Evolutionary conservation across 2,888 invertebrate species (phyloP).

Genomic region (Drosophila picticornis): DNA sequence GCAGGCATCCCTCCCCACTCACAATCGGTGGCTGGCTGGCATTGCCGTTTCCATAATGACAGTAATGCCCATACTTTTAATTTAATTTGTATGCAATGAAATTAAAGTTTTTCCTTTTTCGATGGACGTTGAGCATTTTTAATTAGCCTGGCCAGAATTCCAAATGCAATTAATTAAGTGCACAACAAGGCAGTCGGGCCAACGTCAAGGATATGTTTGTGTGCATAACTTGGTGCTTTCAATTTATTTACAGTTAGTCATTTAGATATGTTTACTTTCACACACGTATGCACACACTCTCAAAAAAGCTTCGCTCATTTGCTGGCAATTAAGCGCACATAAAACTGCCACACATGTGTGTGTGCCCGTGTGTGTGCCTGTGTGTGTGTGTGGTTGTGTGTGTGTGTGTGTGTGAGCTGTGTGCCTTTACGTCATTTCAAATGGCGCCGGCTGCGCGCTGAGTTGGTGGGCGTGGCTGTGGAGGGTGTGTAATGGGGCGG

Average conservation of each 20-base stretch:
- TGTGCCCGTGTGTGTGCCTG: not conserved
- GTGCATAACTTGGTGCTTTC: conserved; percentile 40
- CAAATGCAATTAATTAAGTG: conserved; percentile 74
- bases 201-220: conserved; percentile 42
- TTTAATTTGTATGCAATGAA: conserved; percentile 30
- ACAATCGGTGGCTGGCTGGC: conserved; percentile 1
- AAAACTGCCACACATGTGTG: conserved; percentile 45
- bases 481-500: conserved; percentile 15
- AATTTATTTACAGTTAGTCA: conserved; percentile 75
- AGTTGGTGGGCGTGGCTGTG: conserved; percentile 29
- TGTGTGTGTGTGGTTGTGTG: conserved; percentile 8
- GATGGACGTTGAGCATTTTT: conserved; percentile 33
- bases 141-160: conserved; percentile 50
- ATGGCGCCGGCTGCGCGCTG: conserved; percentile 48
- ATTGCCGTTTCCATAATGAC: conserved; percentile 27
- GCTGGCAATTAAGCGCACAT: conserved; percentile 76
- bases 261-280: conserved; percentile 63
- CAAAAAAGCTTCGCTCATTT: conserved; percentile 69
- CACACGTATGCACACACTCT: conserved; percentile 27
- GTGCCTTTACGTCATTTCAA: conserved; percentile 49
- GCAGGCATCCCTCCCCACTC: conserved; percentile 7
- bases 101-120: conserved; percentile 32
- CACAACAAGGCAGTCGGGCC: conserved; percentile 38
- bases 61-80: conserved; percentile 24
- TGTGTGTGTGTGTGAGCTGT: conserved; percentile 18